Conservation (phyloP, 2,113 vertebrate genomes). For the Castor canadensis region DNA sequence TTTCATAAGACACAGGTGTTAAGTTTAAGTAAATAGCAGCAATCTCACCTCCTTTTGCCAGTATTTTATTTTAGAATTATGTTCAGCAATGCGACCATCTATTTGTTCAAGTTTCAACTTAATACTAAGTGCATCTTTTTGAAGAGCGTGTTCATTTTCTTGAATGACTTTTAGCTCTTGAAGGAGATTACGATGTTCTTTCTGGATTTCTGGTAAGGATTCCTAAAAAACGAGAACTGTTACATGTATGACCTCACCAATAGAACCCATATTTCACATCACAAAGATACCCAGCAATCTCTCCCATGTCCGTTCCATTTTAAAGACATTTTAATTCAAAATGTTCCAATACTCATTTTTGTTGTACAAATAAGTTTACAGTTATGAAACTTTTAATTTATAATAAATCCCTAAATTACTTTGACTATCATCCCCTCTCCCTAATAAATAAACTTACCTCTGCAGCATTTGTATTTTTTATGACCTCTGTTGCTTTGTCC, state of each 20-base stretch:
- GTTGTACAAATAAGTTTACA: neutral
- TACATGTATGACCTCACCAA: neutral
- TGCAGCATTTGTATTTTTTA: slow-evolving; percentile 88
- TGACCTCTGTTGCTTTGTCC: slow-evolving; percentile 89
- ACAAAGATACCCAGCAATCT: neutral
- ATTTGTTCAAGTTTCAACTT: slow-evolving; percentile 94
- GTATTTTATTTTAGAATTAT: slow-evolving; percentile 93
- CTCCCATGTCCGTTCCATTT: neutral
- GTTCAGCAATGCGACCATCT: slow-evolving; percentile 88
- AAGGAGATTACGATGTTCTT: slow-evolving; percentile 86
- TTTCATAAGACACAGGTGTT: neutral
- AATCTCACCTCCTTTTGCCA: slow-evolving; percentile 95
- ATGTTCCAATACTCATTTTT: neutral
- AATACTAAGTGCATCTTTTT: slow-evolving; percentile 92
- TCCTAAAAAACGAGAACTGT: slow-evolving; percentile 81
- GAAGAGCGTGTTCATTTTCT: slow-evolving; percentile 91
- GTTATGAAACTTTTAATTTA: neutral
- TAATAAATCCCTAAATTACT: neutral
- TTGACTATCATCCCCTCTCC: neutral
- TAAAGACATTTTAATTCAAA: slow-evolving; percentile 17
- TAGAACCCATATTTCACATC: neutral
- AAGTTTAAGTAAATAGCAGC: neutral
- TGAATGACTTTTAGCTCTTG: slow-evolving; percentile 90
- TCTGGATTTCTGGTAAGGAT: slow-evolving; percentile 88
- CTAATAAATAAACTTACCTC: slow-evolving; percentile 82